Base-by-base conservation (phyloP, 1,140 invertebrate species). In the Diuraphis noxia region DNA sequence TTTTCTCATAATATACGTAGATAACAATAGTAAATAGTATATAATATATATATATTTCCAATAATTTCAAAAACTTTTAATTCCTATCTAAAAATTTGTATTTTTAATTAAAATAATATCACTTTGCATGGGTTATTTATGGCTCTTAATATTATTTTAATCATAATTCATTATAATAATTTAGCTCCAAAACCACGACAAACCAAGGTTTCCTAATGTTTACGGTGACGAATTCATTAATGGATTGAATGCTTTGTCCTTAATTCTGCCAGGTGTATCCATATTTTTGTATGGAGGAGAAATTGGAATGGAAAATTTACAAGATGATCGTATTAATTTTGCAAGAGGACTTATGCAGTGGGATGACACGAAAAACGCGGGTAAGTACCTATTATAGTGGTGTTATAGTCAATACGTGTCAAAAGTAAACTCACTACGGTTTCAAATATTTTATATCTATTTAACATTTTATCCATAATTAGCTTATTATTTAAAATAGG, bases 211-310 rank as follows among this genome's bases (percentile, higher is more conserved):
- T 81, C n/a, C 43, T 52, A 82, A 19, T 46, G 36, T 9, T 13
- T 81, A 46, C 6, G 88, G 88, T 38, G 19, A 0, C 10, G 5
- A 81, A 36, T 81, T 79, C 1, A 49, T 81, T 43, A n/a, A 91
- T 43, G 23, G 13, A 2, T 19, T 82, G 5, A 91, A 91, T 9
- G 88, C 72, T 30, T 52, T 91, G 36, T 36, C 41, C 21, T 93
- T 97, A 92, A 94, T 97, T 21, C 93, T 98, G 34, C 97, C 97
- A 23, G 97, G 97, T 23, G 95, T 95, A 13, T 94, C 95, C 2
- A 95, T 97, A 1, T 96, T 95, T 86, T 98, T 97, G 93, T 96
- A 97, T 94, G 97, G 96, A 8, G 96, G 97, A 93, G 96, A 97
- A 93, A 95, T 97, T 90, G 97, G 96, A 6, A 97, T 97, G 96